Conservation (phyloP, 2,888 invertebrate species). For the Heliconius hortense region DNA sequence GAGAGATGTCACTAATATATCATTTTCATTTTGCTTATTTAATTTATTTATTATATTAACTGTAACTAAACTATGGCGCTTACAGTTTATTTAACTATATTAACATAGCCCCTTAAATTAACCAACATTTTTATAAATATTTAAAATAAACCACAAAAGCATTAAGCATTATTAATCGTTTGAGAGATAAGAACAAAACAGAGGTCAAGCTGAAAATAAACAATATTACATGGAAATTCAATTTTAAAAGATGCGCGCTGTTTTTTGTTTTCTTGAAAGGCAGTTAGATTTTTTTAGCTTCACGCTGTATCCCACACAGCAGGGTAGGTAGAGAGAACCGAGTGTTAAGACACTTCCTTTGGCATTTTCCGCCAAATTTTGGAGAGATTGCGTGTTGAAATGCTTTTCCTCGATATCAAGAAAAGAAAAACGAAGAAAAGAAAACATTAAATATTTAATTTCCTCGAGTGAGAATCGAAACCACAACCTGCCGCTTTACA, state of each 20-base stretch:
- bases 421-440: background rate
- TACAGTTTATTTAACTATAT: background rate
- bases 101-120: background rate
- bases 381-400: background rate
- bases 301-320: background rate
- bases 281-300: background rate
- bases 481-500: background rate
- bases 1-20: background rate
- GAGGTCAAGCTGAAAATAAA: slow-evolving; percentile 13
- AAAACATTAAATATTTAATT: background rate
- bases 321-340: background rate
- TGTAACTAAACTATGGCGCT: too few species aligned
- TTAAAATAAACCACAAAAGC: background rate
- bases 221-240: background rate
- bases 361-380: background rate
- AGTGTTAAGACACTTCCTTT: background rate
- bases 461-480: background rate
- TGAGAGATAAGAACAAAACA: slow-evolving; percentile 14
- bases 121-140: background rate
- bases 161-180: slow-evolving; percentile 9
- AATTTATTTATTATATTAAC: background rate
- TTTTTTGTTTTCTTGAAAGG: background rate
- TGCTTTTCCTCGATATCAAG: too few species aligned
- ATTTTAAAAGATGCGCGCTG: background rate
- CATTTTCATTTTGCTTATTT: background rate